Conservation (phyloP, 2,113 vertebrate genomes). For the Himantopus leucocephalus region DNA sequence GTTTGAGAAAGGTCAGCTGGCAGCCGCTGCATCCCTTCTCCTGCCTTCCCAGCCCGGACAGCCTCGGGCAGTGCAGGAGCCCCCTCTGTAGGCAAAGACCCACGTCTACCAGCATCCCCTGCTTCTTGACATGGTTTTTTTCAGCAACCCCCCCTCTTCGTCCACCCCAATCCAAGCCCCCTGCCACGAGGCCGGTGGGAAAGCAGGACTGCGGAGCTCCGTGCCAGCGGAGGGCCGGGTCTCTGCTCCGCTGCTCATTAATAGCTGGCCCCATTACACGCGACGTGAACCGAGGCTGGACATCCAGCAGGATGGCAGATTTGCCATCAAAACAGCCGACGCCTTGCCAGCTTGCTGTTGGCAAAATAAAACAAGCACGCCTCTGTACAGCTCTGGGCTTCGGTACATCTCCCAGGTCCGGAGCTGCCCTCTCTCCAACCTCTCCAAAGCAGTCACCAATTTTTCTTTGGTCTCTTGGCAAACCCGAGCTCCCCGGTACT, state of each 20-base stretch:
- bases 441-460: background rate
- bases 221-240: background rate
- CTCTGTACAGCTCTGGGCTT: background rate
- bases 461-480: background rate
- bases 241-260: background rate
- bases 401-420: background rate
- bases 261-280: rapidly evolving
- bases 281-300: rapidly evolving
- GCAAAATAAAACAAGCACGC: background rate
- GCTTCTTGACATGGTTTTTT: background rate
- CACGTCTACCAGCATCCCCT: background rate
- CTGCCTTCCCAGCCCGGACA: background rate
- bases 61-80: conserved; percentile 65
- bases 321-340: background rate
- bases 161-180: background rate
- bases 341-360: background rate
- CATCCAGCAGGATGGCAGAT: background rate
- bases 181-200: background rate
- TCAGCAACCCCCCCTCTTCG: background rate
- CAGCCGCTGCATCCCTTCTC: conserved; percentile 39
- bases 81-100: conserved; percentile 75
- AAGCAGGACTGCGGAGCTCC: rapidly evolving
- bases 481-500: background rate
- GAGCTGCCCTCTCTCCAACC: background rate
- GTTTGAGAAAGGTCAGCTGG: conserved; percentile 84